Base-by-base conservation (phyloP, 2,113 vertebrate genomes). In the Actenoides hombroni region DNA sequence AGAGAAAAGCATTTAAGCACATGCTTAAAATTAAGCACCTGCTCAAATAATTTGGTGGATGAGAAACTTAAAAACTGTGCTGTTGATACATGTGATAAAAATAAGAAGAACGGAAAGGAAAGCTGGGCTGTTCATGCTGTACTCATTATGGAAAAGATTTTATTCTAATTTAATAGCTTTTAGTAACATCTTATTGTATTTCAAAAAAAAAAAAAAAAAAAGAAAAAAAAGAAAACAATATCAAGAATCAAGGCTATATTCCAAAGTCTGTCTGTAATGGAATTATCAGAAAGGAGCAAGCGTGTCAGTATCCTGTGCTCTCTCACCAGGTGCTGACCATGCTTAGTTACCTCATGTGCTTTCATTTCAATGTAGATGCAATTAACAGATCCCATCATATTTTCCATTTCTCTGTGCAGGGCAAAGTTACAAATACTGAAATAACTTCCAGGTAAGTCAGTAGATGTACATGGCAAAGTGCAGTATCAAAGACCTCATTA, bases 21-120 rank as follows among this genome's bases (percentile, higher is more conserved):
- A 65, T 90, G 90, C 92, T 96, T 88, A 95, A 92, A 91, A 94
- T 95, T 94, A 97, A 95, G 88, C 96, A 97, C 86, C 96, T 96
- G 96, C 54, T 97, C 69, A 90, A 96, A 74, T 94, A 84, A 74
- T 97, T 96, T 85, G 40, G 49, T 92, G 77, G 65, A 96, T 88
- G 44, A 94, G 53, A 85, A 67, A 44, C 39, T 93, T 94, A 78
- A 93, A 95, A 90, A 53, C 39, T 81, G 11, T 18, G 24, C 29
- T 65, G 53, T n/a, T 89, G 89, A 83, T 74, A 85, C 70, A 95
- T 59, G 40, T 87, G 81, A 61, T 85, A 92, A 95, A 96, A 90
- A 84, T 71, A 82, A 35, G 60, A 93, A 88, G 21, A 83, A 6
- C 44, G 81, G 83, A 94, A 70, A 84, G 53, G 65, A 90, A 94